Conservation (phyloP, 2,888 invertebrate genomes). For the Lithodes maja region DNA sequence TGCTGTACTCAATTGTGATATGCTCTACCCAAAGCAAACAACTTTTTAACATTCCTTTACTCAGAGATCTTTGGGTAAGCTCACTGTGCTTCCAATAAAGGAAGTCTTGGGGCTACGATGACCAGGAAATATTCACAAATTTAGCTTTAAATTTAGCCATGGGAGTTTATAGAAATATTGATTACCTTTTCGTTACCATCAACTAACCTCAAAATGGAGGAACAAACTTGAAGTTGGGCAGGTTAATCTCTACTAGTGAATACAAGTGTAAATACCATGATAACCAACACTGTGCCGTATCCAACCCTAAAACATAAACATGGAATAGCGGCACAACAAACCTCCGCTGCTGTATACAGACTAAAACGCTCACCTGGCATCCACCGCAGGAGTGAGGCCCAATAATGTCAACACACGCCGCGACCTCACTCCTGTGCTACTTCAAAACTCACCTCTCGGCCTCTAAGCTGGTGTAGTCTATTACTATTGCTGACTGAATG, state of each 20-base stretch:
- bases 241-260: too few relatives aligned
- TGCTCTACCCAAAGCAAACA: neutral
- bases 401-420: neutral
- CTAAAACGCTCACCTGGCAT: conserved; percentile 7
- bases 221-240: too few relatives aligned
- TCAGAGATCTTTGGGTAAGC: too few relatives aligned
- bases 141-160: too few relatives aligned
- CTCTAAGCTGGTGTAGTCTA: conserved; percentile 67
- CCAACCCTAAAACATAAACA: conserved; percentile 20
- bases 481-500: conserved; percentile 67
- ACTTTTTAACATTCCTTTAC: too few relatives aligned
- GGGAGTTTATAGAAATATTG: too few relatives aligned
- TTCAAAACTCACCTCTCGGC: conserved; percentile 24
- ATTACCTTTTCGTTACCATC: too few relatives aligned
- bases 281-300: conserved; percentile 19
- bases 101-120: too few relatives aligned
- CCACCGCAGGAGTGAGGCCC: neutral
- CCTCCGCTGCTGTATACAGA: neutral
- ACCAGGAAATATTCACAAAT: too few relatives aligned
- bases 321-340: neutral
- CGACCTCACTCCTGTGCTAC: neutral
- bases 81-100: too few relatives aligned
- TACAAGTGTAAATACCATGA: neutral
- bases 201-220: too few relatives aligned
- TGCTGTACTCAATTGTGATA: too few relatives aligned